phyloP scores from a whole-genome alignment of 2,113 vertebrate species.

The Osmerus eperlanus region DNA sequence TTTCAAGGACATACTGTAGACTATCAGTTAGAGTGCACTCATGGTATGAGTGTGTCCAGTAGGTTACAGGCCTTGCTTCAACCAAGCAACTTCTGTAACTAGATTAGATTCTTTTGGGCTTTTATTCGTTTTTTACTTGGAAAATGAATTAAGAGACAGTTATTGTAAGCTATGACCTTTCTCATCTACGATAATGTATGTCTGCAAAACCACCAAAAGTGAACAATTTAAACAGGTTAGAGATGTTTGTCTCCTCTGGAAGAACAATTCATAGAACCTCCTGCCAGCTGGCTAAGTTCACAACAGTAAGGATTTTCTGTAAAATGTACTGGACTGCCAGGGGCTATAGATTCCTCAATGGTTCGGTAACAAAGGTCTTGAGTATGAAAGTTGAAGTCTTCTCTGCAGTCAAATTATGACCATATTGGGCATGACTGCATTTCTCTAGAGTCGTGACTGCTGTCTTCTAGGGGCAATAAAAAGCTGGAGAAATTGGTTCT shows the following conservation, averaged over 20 bases:
- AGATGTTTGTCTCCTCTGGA: constrained; percentile 6
- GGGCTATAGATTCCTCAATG: constrained; percentile 8
- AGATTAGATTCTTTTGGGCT: not conserved
- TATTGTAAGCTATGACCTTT: not conserved
- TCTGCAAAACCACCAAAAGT: constrained; percentile 26
- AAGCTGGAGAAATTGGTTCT: not conserved
- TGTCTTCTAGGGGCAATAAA: constrained; percentile 12
- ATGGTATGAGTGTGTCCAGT: constrained; percentile 40
- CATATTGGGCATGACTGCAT: not conserved
- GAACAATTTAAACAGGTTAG: not conserved
- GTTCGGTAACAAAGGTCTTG: constrained; percentile 9
- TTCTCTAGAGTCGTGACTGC: not conserved
- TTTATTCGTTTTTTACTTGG: not conserved
- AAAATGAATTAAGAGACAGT: not conserved
- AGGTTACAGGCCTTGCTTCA: constrained; percentile 44
- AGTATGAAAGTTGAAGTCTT: not conserved
- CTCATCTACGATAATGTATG: constrained; percentile 21
- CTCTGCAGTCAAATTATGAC: constrained; percentile 4
- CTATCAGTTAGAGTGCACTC: constrained; percentile 44
- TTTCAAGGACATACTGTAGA: constrained; percentile 53
- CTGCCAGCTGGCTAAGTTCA: not conserved
- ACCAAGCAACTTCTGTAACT: constrained; percentile 16
- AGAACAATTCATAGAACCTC: not conserved
- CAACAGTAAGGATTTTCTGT: constrained; percentile 4
- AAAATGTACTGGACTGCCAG: not conserved